These are phyloP conservation scores for Formica exsecta DNA, from an alignment of 1,140 invertebrate genomes.

Conservation along the genomic window DNA sequence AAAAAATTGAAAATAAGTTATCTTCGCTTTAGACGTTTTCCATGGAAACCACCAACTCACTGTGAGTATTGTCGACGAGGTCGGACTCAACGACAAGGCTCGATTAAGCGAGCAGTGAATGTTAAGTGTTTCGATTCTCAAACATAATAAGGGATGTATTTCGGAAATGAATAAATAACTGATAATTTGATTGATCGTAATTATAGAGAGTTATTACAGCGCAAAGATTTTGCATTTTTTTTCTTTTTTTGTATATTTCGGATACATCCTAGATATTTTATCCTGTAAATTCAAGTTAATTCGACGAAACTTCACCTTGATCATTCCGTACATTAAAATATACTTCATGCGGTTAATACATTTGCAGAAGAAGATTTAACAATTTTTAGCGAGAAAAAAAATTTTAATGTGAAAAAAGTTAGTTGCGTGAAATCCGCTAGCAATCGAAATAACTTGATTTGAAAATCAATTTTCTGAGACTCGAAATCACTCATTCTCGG, in stretches of 20 bases:
- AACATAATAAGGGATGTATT: neutral
- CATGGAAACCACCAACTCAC: constrained; percentile 72
- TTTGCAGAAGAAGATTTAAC: neutral
- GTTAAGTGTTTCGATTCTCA: neutral
- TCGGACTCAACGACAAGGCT: constrained; percentile 63
- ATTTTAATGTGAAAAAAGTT: neutral
- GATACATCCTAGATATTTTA: neutral
- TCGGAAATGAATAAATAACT: neutral
- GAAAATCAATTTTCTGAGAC: neutral
- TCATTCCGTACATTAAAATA: neutral
- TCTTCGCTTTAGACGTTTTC: constrained; percentile 60
- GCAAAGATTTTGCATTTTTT: neutral
- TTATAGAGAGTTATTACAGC: neutral
- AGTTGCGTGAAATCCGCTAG: neutral
- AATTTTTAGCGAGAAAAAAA: neutral
- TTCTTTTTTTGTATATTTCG: neutral
- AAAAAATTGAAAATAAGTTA: constrained; percentile 63
- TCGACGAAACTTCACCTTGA: neutral
- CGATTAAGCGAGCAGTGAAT: constrained; percentile 19
- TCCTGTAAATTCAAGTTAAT: constrained; percentile 11
- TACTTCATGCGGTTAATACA: neutral
- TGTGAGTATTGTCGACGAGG: constrained; percentile 51
- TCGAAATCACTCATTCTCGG: too few species aligned
- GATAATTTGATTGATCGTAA: neutral
- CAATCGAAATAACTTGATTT: constrained; percentile 16